A percentile compares a stretch with the other conserved stretches of the same genome.
phyloP scores from a whole-genome alignment of 2,797 vertebrate genomes.

The Carapus acus region DNA sequence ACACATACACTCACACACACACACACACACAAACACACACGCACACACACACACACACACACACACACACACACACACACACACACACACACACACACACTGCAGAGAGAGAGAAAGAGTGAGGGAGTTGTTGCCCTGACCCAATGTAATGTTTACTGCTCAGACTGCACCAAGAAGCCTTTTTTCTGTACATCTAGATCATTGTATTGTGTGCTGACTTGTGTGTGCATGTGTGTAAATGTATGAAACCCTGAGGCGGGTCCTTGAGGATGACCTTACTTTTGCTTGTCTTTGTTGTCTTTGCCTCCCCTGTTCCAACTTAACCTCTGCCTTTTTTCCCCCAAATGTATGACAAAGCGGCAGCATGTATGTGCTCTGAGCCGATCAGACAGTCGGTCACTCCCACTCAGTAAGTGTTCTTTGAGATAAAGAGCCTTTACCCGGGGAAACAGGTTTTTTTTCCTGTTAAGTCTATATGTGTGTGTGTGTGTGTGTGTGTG shows the following conservation, averaged over 20 bases:
- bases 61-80: not conserved
- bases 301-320: constrained; percentile 51
- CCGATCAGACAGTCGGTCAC: constrained; percentile 64
- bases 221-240: too few species aligned
- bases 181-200: constrained; percentile 24
- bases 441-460: constrained; percentile 51
- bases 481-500: too few species aligned
- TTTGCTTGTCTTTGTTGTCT: too few species aligned
- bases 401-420: constrained; percentile 61
- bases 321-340: constrained; percentile 40
- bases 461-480: too few species aligned
- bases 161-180: constrained; percentile 9
- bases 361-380: constrained; percentile 41
- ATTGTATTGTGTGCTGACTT: too few species aligned
- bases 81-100: too few species aligned
- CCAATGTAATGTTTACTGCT: constrained; percentile 7
- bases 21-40: too few species aligned
- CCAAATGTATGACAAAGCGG: constrained; percentile 28
- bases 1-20: too few species aligned
- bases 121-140: too few species aligned
- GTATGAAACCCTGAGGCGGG: too few species aligned
- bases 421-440: constrained; percentile 50
- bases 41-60: not conserved
- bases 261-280: constrained; percentile 42
- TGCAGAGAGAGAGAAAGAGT: too few species aligned